A percentile compares a stretch with the other conserved stretches of the same genome.
phyloP scores from a whole-genome alignment of 2,888 invertebrate species.

The Eulithis prunata region DNA sequence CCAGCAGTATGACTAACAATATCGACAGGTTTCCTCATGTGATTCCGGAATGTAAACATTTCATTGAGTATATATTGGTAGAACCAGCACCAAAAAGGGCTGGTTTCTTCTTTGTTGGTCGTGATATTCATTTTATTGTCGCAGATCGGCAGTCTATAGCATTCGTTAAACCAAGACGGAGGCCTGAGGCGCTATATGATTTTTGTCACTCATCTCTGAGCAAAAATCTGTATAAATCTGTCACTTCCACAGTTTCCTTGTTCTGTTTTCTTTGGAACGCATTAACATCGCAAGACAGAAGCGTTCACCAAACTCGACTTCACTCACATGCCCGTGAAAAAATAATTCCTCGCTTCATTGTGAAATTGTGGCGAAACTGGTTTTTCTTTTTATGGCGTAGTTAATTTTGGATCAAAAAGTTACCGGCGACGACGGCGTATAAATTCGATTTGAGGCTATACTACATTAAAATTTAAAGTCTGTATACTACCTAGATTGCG shows the following conservation, averaged over 20 bases:
- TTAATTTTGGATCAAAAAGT: constrained; percentile 40
- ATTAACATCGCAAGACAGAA: constrained; percentile 18
- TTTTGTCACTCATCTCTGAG: too few species aligned
- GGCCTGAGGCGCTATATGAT: too few species aligned
- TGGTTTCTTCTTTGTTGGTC: too few species aligned
- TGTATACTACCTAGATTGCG: not conserved
- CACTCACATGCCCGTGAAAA: constrained; percentile 33
- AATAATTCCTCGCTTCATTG: constrained; percentile 36
- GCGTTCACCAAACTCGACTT: constrained; percentile 20
- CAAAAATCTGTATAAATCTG: not conserved
- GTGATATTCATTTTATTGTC: not conserved
- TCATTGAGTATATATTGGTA: too few species aligned
- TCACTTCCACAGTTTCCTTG: constrained; percentile 6
- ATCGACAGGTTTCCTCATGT: too few species aligned
- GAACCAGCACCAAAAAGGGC: too few species aligned
- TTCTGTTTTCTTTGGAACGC: constrained; percentile 12
- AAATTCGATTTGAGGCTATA: constrained; percentile 12
- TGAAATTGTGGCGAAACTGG: constrained; percentile 38
- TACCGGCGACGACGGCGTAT: constrained; percentile 19
- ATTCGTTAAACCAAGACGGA: not conserved
- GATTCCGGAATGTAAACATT: too few species aligned
- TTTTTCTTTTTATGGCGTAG: constrained; percentile 36
- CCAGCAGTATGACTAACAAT: too few species aligned
- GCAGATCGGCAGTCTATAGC: not conserved
- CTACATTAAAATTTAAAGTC: not conserved